Base-by-base conservation (phyloP, 2,888 invertebrate species). In the Epinotia nisella region DNA sequence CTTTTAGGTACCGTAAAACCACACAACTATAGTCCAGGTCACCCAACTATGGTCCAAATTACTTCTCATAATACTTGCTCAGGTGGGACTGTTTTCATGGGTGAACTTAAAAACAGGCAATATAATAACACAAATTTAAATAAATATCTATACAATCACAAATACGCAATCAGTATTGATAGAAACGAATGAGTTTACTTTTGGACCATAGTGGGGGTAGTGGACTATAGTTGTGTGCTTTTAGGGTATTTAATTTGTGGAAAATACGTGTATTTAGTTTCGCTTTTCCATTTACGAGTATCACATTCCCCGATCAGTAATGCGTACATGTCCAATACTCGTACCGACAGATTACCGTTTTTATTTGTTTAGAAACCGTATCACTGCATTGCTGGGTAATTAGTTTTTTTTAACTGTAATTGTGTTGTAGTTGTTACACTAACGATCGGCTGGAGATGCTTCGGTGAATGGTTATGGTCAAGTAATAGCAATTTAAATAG, bases 321-420 rank as follows among this genome's bases (percentile, higher is more conserved):
- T 39, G 65, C 66, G 41, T 66, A 66, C 41, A 24, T 55, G 66
- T 53, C 66, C 66, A 66, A 66, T 66, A 49, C 49, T 49, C 49
- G 4, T 49, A 66, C 56, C 66, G 39, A 66, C 62, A 65, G 66
- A 66, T 66, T 66, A 66, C 66, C 21, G 65, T 71, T 65, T 65
- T 66, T 66, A 60, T 71, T 59, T 66, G 65, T 70, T 70, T 70
- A 71, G 71, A 71, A 71, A 71, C 71, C 65, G 71, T 66, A 71
- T 71, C 65, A 60, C 51, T 53, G 71, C 45, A 64, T 56, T 70
- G 58, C 58, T 49, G n/a, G 51, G 35, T 66, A 71, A 66, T 71
- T 62, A 70, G 62, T 56, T 64, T 70, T 69, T 45, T 68, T 71
- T 65, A n/a, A 53, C 59, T 51, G 65, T 53, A 66, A 71, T 71